Evolutionary conservation across 2,797 vertebrate genomes (phyloP).

Genomic region (Sparidentex hasta): DNA sequence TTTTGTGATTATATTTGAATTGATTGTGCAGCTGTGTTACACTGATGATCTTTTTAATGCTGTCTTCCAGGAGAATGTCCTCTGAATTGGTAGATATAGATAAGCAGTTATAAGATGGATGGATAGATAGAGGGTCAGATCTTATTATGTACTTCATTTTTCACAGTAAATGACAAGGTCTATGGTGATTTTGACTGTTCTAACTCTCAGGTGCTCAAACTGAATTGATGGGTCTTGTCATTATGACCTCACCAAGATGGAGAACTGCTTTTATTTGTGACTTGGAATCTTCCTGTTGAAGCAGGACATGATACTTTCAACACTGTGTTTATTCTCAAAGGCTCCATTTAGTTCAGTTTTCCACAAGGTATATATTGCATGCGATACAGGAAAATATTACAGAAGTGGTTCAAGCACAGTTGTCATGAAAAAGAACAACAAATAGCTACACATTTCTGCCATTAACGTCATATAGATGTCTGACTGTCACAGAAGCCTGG

Average conservation of each 20-base stretch:
- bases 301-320: slow-evolving; percentile 20
- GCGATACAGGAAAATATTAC: slow-evolving; percentile 58
- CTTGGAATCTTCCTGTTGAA: slow-evolving; percentile 15
- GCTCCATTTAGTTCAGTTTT: slow-evolving; percentile 25
- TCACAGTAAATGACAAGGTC: slow-evolving; percentile 12
- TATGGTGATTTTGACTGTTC: slow-evolving; percentile 2
- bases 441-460: slow-evolving; percentile 25
- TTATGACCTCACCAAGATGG: slow-evolving; percentile 10
- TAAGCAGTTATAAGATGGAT: background rate
- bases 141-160: background rate
- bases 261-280: slow-evolving; percentile 39
- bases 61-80: slow-evolving; percentile 1
- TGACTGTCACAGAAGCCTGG: slow-evolving; percentile 44
- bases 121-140: background rate
- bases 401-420: slow-evolving; percentile 38
- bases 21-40: too few relatives aligned
- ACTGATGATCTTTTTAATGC: background rate
- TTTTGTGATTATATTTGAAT: too few relatives aligned
- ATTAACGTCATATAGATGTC: slow-evolving; percentile 33
- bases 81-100: background rate
- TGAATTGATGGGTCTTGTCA: slow-evolving; percentile 6
- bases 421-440: slow-evolving; percentile 13
- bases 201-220: slow-evolving; percentile 8
- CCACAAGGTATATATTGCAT: slow-evolving; percentile 34
- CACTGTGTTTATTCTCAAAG: slow-evolving; percentile 12